phyloP scores from a whole-genome alignment of 1,140 invertebrate genomes.

The Dendroctonus ponderosae region DNA sequence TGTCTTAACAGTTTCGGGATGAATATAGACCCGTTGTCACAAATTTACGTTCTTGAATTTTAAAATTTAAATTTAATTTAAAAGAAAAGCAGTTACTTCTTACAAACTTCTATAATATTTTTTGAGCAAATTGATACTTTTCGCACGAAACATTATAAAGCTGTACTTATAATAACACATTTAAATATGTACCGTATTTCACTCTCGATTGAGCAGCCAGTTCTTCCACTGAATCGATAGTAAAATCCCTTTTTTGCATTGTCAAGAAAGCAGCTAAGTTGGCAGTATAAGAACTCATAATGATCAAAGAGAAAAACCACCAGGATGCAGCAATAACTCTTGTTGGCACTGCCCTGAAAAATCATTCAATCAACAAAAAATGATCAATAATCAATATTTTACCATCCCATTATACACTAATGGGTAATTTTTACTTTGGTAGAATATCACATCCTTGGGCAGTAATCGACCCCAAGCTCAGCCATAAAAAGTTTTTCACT shows the following conservation, averaged over 20 bases:
- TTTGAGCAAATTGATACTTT: no score
- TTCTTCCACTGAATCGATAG: conserved; percentile 85
- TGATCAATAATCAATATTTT: neutral
- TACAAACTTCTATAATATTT: no score
- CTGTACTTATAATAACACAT: no score
- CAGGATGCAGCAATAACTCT: conserved; percentile 81
- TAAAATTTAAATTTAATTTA: no score
- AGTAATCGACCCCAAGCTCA: conserved; percentile 77
- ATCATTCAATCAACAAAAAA: no score
- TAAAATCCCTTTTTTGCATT: conserved; percentile 75
- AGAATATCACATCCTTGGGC: conserved; percentile 77
- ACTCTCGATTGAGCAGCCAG: conserved; percentile 88
- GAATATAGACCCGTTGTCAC: no score
- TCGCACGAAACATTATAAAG: no score
- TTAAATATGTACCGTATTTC: conserved; percentile 56
- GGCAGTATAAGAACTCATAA: conserved; percentile 94
- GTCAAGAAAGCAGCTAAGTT: conserved; percentile 94
- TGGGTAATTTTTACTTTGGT: conserved; percentile 63
- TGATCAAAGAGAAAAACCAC: conserved; percentile 96
- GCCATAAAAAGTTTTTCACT: conserved; percentile 73
- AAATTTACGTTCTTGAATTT: no score
- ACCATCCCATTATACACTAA: conserved; percentile 2
- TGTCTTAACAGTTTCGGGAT: no score
- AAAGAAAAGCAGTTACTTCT: no score
- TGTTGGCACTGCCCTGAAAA: conserved; percentile 70